A percentile compares a stretch with the other conserved stretches of the same genome.
phyloP scores from a whole-genome alignment of 1,140 invertebrate species.

The Micrasema longulum region DNA sequence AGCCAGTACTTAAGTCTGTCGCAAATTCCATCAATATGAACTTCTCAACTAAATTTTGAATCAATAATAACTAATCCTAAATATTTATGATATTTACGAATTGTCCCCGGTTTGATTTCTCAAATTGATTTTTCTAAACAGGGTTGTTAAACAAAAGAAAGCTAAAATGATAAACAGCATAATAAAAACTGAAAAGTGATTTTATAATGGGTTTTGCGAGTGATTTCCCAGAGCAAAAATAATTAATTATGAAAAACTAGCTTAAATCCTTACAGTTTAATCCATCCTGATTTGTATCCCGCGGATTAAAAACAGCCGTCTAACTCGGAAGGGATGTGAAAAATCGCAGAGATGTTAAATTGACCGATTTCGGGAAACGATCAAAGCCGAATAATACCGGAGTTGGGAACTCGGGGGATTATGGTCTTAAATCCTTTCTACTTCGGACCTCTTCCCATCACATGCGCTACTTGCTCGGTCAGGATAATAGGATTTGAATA shows the following conservation, averaged over 20 bases:
- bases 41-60: too few relatives aligned
- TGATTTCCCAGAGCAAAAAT: not conserved
- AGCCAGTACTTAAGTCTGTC: too few relatives aligned
- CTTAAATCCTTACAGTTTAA: slow-evolving; percentile 8
- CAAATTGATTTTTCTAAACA: too few relatives aligned
- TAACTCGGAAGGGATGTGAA: slow-evolving; percentile 7
- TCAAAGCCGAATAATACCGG: slow-evolving; percentile 26
- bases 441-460: not conserved
- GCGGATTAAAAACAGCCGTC: slow-evolving; percentile 12
- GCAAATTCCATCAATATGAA: too few relatives aligned
- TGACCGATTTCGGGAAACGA: slow-evolving; percentile 29
- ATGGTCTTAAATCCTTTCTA: slow-evolving; percentile 29
- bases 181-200: too few relatives aligned
- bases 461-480: slow-evolving; percentile 17
- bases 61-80: too few relatives aligned
- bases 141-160: too few relatives aligned
- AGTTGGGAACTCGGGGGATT: slow-evolving; percentile 18
- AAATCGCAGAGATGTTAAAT: slow-evolving; percentile 33
- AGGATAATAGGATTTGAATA: slow-evolving; percentile 45
- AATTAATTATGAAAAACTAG: slow-evolving; percentile 14
- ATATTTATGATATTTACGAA: too few relatives aligned
- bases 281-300: slow-evolving; percentile 1
- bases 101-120: too few relatives aligned
- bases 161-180: too few relatives aligned
- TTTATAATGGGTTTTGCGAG: too few relatives aligned